phyloP scores from a whole-genome alignment of 2,888 invertebrate genomes.

The Gortyna flavago region DNA sequence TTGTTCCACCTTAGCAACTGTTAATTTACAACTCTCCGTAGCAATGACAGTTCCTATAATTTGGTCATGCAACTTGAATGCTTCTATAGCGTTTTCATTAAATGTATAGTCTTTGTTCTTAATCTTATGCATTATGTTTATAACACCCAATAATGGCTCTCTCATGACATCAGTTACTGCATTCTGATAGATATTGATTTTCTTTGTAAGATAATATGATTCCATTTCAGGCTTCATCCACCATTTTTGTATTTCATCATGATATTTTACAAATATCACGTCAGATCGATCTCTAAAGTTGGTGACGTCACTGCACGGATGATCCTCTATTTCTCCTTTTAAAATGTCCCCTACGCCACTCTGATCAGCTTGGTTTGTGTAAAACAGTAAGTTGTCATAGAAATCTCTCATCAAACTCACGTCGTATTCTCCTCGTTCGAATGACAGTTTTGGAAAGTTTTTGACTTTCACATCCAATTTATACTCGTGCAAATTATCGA shows the following conservation, averaged over 20 bases:
- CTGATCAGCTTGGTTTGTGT: constrained; percentile 52
- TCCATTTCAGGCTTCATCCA: constrained; percentile 48
- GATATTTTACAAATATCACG: constrained; percentile 48
- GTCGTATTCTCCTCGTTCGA: constrained; percentile 31
- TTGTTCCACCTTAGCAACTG: constrained; percentile 39
- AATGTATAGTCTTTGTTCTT: constrained; percentile 23
- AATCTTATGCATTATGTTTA: constrained; percentile 22
- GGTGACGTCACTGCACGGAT: not conserved
- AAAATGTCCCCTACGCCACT: constrained; percentile 31
- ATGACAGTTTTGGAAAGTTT: constrained; percentile 51
- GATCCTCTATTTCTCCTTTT: constrained; percentile 32
- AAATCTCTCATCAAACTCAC: constrained; percentile 38
- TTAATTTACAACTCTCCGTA: constrained; percentile 8
- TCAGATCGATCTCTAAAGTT: constrained; percentile 34
- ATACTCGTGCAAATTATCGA: constrained; percentile 41
- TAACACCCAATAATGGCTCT: constrained; percentile 28
- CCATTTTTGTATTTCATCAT: constrained; percentile 48
- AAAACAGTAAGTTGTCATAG: constrained; percentile 52
- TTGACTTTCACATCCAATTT: constrained; percentile 36
- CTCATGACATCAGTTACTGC: constrained; percentile 28
- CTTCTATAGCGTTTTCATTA: constrained; percentile 9
- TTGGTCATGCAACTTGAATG: not conserved
- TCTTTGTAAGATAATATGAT: constrained; percentile 43
- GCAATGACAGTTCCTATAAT: constrained; percentile 19
- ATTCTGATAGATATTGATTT: constrained; percentile 26